Conservation (phyloP, 2,113 vertebrate genomes). For the Sebastes schlegelii region DNA sequence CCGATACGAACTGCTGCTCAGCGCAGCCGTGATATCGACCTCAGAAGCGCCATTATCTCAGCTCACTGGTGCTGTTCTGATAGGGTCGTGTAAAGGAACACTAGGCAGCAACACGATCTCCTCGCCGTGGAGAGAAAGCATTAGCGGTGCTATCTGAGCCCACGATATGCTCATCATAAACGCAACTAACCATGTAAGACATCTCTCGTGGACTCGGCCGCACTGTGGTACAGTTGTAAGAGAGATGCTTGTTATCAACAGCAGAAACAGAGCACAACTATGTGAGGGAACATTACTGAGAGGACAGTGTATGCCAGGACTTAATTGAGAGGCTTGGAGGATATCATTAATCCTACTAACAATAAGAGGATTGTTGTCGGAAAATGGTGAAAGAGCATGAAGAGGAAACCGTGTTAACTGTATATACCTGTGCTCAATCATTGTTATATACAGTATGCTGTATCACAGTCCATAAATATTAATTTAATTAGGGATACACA, state of each 20-base stretch:
- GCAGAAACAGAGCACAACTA: background rate
- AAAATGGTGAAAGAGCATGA: conserved; percentile 13
- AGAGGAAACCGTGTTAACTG: conserved; percentile 8
- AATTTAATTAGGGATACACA: background rate
- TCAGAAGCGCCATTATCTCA: conserved; percentile 9
- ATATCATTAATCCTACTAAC: conserved; percentile 38
- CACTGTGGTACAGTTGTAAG: background rate
- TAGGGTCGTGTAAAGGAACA: conserved; percentile 31
- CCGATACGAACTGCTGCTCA: background rate
- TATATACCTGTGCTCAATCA: background rate
- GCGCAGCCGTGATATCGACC: conserved; percentile 33
- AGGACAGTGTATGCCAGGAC: background rate
- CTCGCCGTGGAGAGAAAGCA: conserved; percentile 14
- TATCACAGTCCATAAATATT: background rate
- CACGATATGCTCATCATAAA: background rate
- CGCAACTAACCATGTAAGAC: background rate
- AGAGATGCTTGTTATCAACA: background rate
- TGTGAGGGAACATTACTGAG: conserved; percentile 1
- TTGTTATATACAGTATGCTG: background rate
- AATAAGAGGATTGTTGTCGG: conserved; percentile 38
- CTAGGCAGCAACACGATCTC: conserved; percentile 51
- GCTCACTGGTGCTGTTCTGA: conserved; percentile 10
- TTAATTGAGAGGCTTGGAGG: conserved; percentile 39
- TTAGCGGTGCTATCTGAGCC: conserved; percentile 14
- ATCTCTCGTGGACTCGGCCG: background rate